Evolutionary conservation across 2,797 vertebrate species (phyloP), one percentile per base, ranked within the genome.

Genomic region (Notoglanidium macrostoma): DNA sequence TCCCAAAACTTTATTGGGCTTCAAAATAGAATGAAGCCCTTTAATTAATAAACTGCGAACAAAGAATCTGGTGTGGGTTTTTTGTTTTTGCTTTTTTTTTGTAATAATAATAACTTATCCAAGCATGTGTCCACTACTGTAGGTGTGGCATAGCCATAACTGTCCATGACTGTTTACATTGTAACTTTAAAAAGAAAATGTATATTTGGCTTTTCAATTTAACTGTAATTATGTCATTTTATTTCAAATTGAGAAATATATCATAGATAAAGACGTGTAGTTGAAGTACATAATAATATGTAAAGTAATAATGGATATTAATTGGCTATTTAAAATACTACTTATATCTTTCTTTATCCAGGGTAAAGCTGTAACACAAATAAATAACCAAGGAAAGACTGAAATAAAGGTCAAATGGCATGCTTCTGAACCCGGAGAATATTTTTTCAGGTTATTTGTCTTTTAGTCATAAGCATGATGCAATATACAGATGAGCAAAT

Each of bases 361-460:
- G 94, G 63, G 0, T 55, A 87, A 83, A 0, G 92, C 91, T 88
- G 93, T 94, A 35, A 84, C 15, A 84, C 90, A 95, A 0, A 3
- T 0, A 0, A 0, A 0, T 26, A 92, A 91, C 65, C 0, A 0
- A 0, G 0, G 0, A 0, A 91, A 91, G 59, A 21, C 0, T 0
- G 2, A 0, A 0, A 0, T 93, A 8, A 0, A 0, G 0, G 91
- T 93, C 68, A 85, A 35, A 6, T 95, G 94, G 94, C 91, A 1
- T 0, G 76, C 2, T 1, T 12, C 2, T n/a, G 7, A 65, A 1
- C 0, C 11, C 5, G 88, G 2, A 17, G 0, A 19, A 0, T 79
- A 90, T 29, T 74, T 8, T 74, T 94, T 95, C 88, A 93, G 92
- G 94, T 93, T 65, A 19, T 35, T 88, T 73, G 77, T 46, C 8